phyloP scores from a whole-genome alignment of 2,113 vertebrate species.

The Corythoichthys haematopterus region DNA sequence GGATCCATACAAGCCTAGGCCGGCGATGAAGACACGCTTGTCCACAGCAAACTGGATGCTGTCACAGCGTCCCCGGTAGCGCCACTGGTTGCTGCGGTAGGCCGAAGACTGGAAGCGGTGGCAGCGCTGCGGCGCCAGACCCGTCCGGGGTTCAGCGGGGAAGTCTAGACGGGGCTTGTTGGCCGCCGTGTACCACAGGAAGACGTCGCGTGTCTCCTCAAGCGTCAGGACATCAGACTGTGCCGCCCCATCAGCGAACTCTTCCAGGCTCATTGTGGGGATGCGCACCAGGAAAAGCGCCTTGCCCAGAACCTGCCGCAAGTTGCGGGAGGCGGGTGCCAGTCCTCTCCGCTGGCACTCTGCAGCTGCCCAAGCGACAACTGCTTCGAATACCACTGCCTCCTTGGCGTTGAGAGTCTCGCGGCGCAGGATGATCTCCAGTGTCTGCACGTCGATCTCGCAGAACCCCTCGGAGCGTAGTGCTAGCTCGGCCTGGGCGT shows the following conservation, averaged over 20 bases:
- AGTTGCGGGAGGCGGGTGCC: slow-evolving; percentile 73
- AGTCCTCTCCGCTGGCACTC: slow-evolving; percentile 87
- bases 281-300: slow-evolving; percentile 88
- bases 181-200: slow-evolving; percentile 93
- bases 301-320: slow-evolving; percentile 81
- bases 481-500: slow-evolving; percentile 92
- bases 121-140: slow-evolving; percentile 82
- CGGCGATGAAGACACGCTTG: slow-evolving; percentile 88
- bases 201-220: slow-evolving; percentile 91
- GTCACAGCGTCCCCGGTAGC: slow-evolving; percentile 93
- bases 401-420: slow-evolving; percentile 93
- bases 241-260: slow-evolving; percentile 91
- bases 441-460: slow-evolving; percentile 86
- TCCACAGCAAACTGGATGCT: slow-evolving; percentile 98
- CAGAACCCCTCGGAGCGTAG: slow-evolving; percentile 91
- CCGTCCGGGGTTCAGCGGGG: slow-evolving; percentile 78
- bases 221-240: slow-evolving; percentile 90
- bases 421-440: slow-evolving; percentile 86
- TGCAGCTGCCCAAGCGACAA: slow-evolving; percentile 85
- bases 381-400: slow-evolving; percentile 86
- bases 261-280: slow-evolving; percentile 89
- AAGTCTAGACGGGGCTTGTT: slow-evolving; percentile 89
- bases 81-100: slow-evolving; percentile 96
- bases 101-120: slow-evolving; percentile 93
- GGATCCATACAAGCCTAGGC: slow-evolving; percentile 89